Base-by-base conservation (phyloP, 2,113 vertebrate genomes). In the Tylochromis polylepis region DNA sequence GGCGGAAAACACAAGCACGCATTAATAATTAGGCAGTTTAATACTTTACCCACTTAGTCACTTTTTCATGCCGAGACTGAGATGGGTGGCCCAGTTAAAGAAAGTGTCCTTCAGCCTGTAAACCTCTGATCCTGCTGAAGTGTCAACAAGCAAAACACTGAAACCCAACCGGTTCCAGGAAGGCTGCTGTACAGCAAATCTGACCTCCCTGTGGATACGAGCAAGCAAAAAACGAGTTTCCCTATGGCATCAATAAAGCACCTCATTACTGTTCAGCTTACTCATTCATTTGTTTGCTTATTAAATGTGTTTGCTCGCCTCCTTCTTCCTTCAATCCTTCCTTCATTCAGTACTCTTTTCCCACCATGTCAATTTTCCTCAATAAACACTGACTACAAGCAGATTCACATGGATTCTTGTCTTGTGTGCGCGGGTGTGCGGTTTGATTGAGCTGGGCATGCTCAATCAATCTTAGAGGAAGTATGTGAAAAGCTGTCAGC, bases 181-280 rank as follows among this genome's bases (percentile, higher is more conserved):
- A 95, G 88, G 86, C 93, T 94, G 93, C 88, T 83, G 86, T 84
- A 81, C 90, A 81, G 93, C 94, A 93, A 89, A 92, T 91, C 82
- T 94, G 91, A 91, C 87, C 92, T 94, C 94, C 93, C 93, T 80
- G 91, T 92, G 93, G 92, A 94, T 93, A 90, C 89, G 82, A 93
- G 94, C 94, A 91, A 94, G 94, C 93, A 94, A 84, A 94, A 94
- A 93, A 87, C 79, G 85, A 93, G 90, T 94, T 94, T 91, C 92
- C 92, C 92, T 91, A 87, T 93, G 94, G 94, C 90, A 92, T 95
- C 94, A 91, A 94, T 94, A 94, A 93, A 94, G 93, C 88, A 92
- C 91, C 94, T 95, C 94, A 95, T 94, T 95, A 93, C 90, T 86
- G 92, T 94, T 93, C 90, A 93, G 93, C 94, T 94, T 93, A 95